phyloP scores from a whole-genome alignment of 1,140 invertebrate species.

The Zophobas morio region DNA sequence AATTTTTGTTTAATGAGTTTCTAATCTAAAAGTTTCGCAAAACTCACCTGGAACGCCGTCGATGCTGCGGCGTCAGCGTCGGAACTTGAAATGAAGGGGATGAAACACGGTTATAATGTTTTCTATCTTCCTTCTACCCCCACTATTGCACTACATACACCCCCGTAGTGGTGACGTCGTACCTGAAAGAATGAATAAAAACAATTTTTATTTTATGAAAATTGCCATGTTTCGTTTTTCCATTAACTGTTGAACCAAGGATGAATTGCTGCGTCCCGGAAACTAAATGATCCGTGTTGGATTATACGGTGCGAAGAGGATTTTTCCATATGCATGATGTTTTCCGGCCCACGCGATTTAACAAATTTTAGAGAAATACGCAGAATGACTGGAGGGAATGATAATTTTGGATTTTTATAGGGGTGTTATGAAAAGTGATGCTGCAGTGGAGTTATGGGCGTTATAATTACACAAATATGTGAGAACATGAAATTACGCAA shows the following conservation, averaged over 20 bases:
- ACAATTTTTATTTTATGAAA: slow-evolving; percentile 35
- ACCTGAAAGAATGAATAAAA: slow-evolving; percentile 29
- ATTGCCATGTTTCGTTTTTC: slow-evolving; percentile 36
- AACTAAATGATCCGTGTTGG: slow-evolving; percentile 32
- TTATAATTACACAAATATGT: too few species aligned
- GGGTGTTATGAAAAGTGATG: too few species aligned
- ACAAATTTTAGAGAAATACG: neutral
- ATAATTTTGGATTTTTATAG: neutral
- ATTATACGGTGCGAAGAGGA: slow-evolving; percentile 27
- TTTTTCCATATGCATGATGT: slow-evolving; percentile 32
- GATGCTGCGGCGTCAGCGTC: slow-evolving; percentile 44
- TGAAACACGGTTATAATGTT: slow-evolving; percentile 50
- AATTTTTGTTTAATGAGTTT: slow-evolving; percentile 4
- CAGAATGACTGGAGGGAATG: neutral
- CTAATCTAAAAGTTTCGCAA: slow-evolving; percentile 22
- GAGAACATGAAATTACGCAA: too few species aligned
- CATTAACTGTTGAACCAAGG: slow-evolving; percentile 20
- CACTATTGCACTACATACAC: slow-evolving; percentile 50
- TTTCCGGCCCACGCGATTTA: neutral
- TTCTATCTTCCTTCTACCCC: slow-evolving; percentile 48
- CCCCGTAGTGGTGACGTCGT: slow-evolving; percentile 37
- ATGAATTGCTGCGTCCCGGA: slow-evolving; percentile 30
- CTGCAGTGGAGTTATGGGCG: too few species aligned
- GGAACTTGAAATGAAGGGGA: slow-evolving; percentile 51
- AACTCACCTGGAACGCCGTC: slow-evolving; percentile 37